A percentile compares a stretch with the other conserved stretches of the same genome.
Conservation (phyloP, 2,888 invertebrate genomes). For the Nipponacmea schrenckii region DNA sequence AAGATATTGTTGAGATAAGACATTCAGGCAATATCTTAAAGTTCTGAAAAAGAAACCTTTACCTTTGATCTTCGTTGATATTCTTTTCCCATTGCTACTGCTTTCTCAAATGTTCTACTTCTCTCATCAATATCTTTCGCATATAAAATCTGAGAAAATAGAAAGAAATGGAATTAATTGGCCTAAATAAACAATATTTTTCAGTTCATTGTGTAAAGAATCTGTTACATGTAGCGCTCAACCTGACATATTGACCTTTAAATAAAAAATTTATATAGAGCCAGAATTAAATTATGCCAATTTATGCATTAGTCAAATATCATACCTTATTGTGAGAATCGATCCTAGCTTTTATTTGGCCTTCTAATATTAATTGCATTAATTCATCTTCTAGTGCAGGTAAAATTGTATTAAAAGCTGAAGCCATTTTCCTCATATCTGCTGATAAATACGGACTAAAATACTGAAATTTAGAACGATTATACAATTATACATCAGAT, state of each 20-base stretch:
- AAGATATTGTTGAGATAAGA: too few species aligned
- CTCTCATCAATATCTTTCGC: slow-evolving; percentile 97
- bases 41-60: slow-evolving; percentile 62
- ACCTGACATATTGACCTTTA: too few species aligned
- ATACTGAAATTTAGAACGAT: slow-evolving; percentile 64
- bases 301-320: too few species aligned
- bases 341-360: slow-evolving; percentile 95
- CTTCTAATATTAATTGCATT: slow-evolving; percentile 95
- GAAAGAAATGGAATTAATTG: too few species aligned
- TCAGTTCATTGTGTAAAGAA: too few species aligned
- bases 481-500: not conserved
- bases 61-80: slow-evolving; percentile 91
- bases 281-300: too few species aligned
- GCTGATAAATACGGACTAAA: slow-evolving; percentile 94
- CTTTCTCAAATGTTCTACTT: slow-evolving; percentile 92
- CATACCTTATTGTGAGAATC: slow-evolving; percentile 93
- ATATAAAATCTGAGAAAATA: slow-evolving; percentile 78
- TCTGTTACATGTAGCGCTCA: too few species aligned
- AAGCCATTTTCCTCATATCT: slow-evolving; percentile 95
- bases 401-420: slow-evolving; percentile 92
- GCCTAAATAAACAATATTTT: too few species aligned
- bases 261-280: too few species aligned
- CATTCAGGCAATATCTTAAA: too few species aligned
- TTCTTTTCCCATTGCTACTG: slow-evolving; percentile 89
- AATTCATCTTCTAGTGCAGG: slow-evolving; percentile 93